Conservation (phyloP, 1,140 invertebrate species). For the Rhyzopertha dominica region DNA sequence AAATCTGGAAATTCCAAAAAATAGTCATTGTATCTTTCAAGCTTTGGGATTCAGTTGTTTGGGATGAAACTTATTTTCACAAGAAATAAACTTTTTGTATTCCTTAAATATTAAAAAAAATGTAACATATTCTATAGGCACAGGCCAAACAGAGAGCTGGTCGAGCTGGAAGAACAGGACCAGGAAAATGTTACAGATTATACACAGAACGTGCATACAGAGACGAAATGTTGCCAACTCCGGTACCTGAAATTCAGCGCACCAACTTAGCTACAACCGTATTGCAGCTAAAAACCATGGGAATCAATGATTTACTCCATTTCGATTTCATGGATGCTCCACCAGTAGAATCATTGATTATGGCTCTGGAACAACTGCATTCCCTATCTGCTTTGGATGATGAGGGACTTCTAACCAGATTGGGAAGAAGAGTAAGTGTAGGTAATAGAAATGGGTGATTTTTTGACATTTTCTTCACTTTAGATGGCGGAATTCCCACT, state of each 20-base stretch:
- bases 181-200: constrained; percentile 96
- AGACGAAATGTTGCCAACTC: constrained; percentile 98
- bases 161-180: constrained; percentile 92
- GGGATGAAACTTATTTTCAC: too few relatives aligned
- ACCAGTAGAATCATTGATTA: constrained; percentile 93
- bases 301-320: constrained; percentile 98
- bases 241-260: constrained; percentile 98
- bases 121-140: constrained; percentile 66
- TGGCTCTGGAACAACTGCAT: constrained; percentile 95
- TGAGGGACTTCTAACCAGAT: constrained; percentile 88
- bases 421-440: constrained; percentile 75
- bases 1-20: too few relatives aligned
- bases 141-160: constrained; percentile 97
- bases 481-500: constrained; percentile 99
- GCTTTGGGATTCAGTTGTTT: too few relatives aligned
- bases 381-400: constrained; percentile 96
- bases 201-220: constrained; percentile 97
- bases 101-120: constrained; percentile 1
- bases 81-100: too few relatives aligned
- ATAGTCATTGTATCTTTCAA: too few relatives aligned
- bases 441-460: constrained; percentile 3
- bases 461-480: constrained; percentile 26
- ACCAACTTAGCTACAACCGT: constrained; percentile 96
- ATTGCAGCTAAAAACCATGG: constrained; percentile 97
- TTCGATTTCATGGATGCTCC: constrained; percentile 99